Evolutionary conservation across 2,888 invertebrate genomes (phyloP), one percentile per base, ranked within the genome.

Genomic region (Pristionchus maxplancki): DNA sequence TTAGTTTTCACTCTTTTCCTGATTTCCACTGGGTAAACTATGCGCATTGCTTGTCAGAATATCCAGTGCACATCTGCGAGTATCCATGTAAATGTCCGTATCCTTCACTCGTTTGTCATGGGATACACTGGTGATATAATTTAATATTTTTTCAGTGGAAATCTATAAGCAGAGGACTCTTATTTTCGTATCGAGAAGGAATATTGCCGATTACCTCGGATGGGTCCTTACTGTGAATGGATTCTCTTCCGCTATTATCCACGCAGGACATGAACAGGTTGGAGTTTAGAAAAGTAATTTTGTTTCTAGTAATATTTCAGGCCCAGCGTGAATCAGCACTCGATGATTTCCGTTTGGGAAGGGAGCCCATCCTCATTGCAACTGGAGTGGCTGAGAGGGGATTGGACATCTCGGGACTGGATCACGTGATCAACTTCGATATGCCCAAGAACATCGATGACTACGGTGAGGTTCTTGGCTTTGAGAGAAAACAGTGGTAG

Each of bases 351-450:
- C 88, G 90, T 44, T 20, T 15, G 15, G 89, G 89, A 28, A 62
- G 13, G 28, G 71, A 67, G 8, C 78, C 90, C 67, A 87, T 92
- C 74, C 90, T 99, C 1, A 97, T 99, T 1, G 98, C 98, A 0
- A 99, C 99, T 0, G 97, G 97, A 0, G 98, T 99, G 0, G 98
- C 98, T 0, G 97, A 98, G 0, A 96, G 98, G 88, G 98, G 98
- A 0, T 88, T 92, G 34, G 92, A 92, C 78, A 92, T 92, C 89
- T 88, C 84, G 20, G 92, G 92, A 17, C 91, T 95, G 98, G 6
- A 92, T 81, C 91, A 91, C 84, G 92, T 92, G 0, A 94, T 96
- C 53, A 96, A 96, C 90, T 96, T 95, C 90, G 96, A 96, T 90
- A 89, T 96, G 78, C 95, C 96, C 0, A 71, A 91, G n/a, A 93